Evolutionary conservation across 2,113 vertebrate genomes (phyloP).

Genomic region (Oceanites oceanicus): DNA sequence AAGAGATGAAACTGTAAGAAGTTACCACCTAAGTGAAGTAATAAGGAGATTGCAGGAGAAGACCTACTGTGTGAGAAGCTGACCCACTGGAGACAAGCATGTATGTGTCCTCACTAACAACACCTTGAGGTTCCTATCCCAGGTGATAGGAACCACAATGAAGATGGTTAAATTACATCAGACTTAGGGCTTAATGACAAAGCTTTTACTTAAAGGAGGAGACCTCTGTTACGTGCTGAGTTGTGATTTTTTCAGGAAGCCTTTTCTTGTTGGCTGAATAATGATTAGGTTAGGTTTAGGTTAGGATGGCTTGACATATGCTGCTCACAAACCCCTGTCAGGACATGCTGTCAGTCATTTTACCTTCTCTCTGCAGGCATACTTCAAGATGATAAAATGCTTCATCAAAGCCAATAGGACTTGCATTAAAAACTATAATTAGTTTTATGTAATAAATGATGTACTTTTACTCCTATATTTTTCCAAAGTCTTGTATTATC

Average conservation of each 20-base stretch:
- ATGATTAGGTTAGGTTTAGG: too few relatives aligned
- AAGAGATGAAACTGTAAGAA: background rate
- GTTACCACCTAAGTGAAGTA: background rate
- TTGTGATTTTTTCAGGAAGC: background rate
- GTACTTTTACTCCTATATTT: background rate
- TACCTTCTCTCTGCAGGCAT: background rate
- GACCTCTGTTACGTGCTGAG: fast-evolving
- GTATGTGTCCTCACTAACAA: background rate
- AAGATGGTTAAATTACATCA: background rate
- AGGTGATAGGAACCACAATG: background rate
- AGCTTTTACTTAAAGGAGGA: background rate
- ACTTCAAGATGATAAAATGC: background rate
- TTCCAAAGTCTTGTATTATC: background rate
- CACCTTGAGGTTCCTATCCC: background rate
- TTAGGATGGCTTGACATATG: background rate
- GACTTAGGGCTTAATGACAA: background rate
- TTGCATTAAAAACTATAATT: background rate
- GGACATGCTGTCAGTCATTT: background rate
- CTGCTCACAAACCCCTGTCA: background rate
- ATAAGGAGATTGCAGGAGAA: background rate
- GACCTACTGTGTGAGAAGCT: background rate
- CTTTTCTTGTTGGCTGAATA: background rate
- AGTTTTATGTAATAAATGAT: too few relatives aligned
- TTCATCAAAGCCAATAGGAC: background rate
- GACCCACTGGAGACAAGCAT: background rate